Evolutionary conservation across 2,113 vertebrate genomes (phyloP), one percentile per base, ranked within the genome.

Genomic region (Lepisosteus oculatus): DNA sequence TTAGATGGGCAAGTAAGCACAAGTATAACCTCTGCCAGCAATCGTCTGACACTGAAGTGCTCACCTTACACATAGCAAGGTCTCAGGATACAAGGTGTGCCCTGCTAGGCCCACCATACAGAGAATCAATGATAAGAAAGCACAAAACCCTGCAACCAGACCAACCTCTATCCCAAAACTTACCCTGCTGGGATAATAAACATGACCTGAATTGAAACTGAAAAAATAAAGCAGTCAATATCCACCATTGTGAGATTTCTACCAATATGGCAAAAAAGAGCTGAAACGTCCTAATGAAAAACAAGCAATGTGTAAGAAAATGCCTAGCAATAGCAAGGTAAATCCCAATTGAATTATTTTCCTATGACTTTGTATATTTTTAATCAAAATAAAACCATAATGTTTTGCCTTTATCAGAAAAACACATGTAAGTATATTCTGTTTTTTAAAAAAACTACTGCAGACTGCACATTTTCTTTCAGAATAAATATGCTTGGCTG

Each of bases 201-300:
- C 47, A 9, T 51, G 29, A 29, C 47, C 5, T 51, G 5, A 9
- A 51, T 51, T 6, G 80, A 77, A 78, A 47, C 76, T 88, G 84
- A 85, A 80, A 87, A 90, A 90, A 90, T 87, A 90, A 88, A 87
- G 84, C 84, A 85, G 85, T 88, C 83, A 85, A 85, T 85, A 82
- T 87, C 62, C 42, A 78, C 77, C 84, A 82, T 51, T 51, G 47
- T 51, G 9, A 1, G 47, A 51, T 51, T 51, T 51, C 47, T 51
- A 51, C 47, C 47, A 51, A 9, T 51, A 51, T 51, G 9, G 47
- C 47, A 51, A 9, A 51, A 51, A 51, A 51, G 5, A 6, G 47
- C 9, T 51, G 47, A 51, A 51, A 51, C 47, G 5, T 5, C 47
- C 5, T 51, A 51, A 51, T 51, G 47, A 51, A 51, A 51, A 51